Base-by-base conservation (phyloP, 2,797 vertebrate species). In the Onychomys arenicola region DNA sequence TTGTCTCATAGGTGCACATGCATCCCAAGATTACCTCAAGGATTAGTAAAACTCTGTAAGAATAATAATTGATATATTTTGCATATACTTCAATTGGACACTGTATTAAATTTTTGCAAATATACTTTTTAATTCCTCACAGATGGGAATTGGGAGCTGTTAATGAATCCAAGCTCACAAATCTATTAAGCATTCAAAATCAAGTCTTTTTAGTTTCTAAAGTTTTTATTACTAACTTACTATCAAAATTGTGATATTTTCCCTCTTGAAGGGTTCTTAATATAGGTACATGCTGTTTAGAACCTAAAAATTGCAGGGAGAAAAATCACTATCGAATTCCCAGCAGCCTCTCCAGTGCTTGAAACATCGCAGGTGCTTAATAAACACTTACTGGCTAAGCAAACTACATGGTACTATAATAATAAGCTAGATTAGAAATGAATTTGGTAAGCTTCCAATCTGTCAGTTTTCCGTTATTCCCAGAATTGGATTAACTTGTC, bases 361-460 rank as follows among this genome's bases (percentile, higher is more conserved):
- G n/a, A n/a, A 73, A 71, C 40, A 55, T 32, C 75, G 8, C 61
- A 82, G 40, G 81, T 37, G 11, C 57, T 63, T 46, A 84, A 61
- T 85, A 73, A 63, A 55, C 91, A 61, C 77, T 95, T 94, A 84
- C 11, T 89, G n/a, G 57, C 40, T 77, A 81, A 87, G 67, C 46
- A 59, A 91, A 92, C 55, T 46, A 65, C 63, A 40, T 52, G 14
- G 10, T 52, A 21, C 11, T 29, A 29, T 93, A 76, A 52, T 93
- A 52, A 75, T 80, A 85, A 93, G 69, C 29, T 29, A 77, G 37
- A 96, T 34, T 81, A 32, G 52, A 97, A 88, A 59, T 52, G 93
- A 92, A 85, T 57, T 65, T 55, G 75, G 80, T 46, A 90, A 87
- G n/a, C 7, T 27, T 93, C 10, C 85, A 73, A 71, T 92, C 63